These are phyloP conservation scores for Apostichopus californicus DNA, from an alignment of 35 echinoderm and acorn worm genomes.

Conservation along the genomic window DNA sequence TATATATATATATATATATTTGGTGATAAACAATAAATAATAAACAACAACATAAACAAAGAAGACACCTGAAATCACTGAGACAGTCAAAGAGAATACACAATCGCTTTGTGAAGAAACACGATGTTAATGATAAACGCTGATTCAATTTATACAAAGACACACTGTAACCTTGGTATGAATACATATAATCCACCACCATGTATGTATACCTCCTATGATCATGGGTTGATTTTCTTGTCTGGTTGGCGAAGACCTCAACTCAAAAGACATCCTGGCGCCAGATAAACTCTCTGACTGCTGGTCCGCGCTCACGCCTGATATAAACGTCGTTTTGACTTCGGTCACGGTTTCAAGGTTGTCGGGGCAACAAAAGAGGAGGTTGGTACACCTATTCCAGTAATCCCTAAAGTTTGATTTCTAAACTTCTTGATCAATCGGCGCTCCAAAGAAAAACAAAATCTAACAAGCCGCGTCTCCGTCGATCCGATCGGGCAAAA, in stretches of 20 bases:
- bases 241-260: constrained; percentile 32
- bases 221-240: constrained; percentile 45
- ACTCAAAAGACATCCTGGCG: constrained; percentile 47
- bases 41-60: too few species aligned
- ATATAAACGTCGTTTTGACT: constrained; percentile 33
- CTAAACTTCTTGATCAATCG: background rate
- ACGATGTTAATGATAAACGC: too few species aligned
- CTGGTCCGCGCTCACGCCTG: constrained; percentile 31
- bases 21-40: too few species aligned
- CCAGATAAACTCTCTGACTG: constrained; percentile 45
- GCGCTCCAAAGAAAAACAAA: background rate
- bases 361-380: background rate
- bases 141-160: too few species aligned
- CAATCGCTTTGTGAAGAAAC: too few species aligned
- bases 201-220: constrained; percentile 9
- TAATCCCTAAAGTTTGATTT: background rate
- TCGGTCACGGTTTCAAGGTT: constrained; percentile 12
- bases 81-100: too few species aligned
- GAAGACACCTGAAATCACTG: too few species aligned
- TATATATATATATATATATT: too few species aligned
- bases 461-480: background rate
- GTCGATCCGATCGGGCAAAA: background rate
- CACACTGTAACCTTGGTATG: too few species aligned
- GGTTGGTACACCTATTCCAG: background rate
- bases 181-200: too few species aligned